Base-by-base conservation (phyloP, 2,797 vertebrate species). In the Lutra lutra region DNA sequence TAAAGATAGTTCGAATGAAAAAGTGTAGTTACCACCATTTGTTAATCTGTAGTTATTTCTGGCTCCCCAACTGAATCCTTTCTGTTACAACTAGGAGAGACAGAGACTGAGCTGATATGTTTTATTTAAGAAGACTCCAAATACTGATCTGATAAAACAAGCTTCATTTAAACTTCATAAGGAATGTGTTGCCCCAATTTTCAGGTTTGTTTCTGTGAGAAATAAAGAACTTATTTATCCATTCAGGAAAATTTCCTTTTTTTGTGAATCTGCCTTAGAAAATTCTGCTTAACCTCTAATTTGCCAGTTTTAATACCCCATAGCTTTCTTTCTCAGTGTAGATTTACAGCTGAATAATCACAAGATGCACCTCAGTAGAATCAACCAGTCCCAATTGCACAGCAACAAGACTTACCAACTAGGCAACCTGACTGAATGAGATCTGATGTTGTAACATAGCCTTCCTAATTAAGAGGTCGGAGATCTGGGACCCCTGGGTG, bases 141-240 rank as follows among this genome's bases (percentile, higher is more conserved):
- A 56, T 89, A 40, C 12, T 78, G 46, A 70, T 79, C 25, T 86
- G 80, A 95, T 56, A 66, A 23, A 92, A 48, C 21, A 89, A 84
- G 38, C 32, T 62, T 91, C 56, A 89, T 92, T 96, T 97, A 86
- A 97, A 89, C 32, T 60, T 94, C 35, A 66, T 82, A 89, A 97
- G 75, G 94, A 96, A 85, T 91, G 43, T 43, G 38, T 82, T 78
- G 46, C n/a, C 58, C 5, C 86, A 60, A 82, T 94, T 97, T 86
- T 92, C 58, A 94, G 70, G 1, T 89, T n/a, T 90, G 18, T 86
- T 94, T 82, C 27, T 77, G 35, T 92, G 46, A 94, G 38, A 79
- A 95, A 80, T 15, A 97, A 85, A 80, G 18, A 97, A 85, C 79
- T 23, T 0, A 4, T 68, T 4, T 46, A 75, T 87, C 27, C n/a